Evolutionary conservation across 92 coral and sea anemone genomes (phyloP), one percentile per base, ranked within the genome.

Genomic region (Porites rus): DNA sequence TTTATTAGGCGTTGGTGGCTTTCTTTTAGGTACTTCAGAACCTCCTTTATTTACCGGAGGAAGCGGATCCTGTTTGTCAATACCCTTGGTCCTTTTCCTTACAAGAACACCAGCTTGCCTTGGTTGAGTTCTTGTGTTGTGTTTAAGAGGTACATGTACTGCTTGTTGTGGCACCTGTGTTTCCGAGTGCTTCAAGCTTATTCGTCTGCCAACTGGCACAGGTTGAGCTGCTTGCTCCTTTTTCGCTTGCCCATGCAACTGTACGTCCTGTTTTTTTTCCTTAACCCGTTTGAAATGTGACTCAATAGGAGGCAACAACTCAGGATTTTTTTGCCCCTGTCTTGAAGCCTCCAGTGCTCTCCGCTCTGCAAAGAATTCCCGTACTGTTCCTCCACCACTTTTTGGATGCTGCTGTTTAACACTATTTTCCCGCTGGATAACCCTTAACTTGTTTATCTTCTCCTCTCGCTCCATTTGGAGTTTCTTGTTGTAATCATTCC

Each of bases 291-390:
- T 89, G 66, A 94, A 95, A 79, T 95, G 98, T 69, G 92, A 21
- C 53, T 91, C 92, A 78, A 97, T 95, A 12, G 99, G 99, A 17
- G 99, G 99, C 56, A 97, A 74, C n/a, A 81, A 21, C 38, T 90
- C 87, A n/a, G 88, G 85, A 77, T 89, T 92, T 46, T 84, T 82
- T 77, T 83, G 83, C 18, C 89, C 92, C 28, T 81, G 83, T 24
- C 82, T 78, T 56, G 94, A 72, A 22, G 97, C 98, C 72, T 93
- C 93, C 92, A 95, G 80, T 74, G 98, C 98, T 76, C 98, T 86
- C 60, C 99, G 90, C 77, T 95, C 98, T 22, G 95, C 90, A 90
- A 97, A 97, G 80, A 97, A 97, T 46, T 94, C 98, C 71, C 99
- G 84, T 1, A 97, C 99, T 21, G 94, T 93, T 60, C 98, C 99